Percentiles rank a stretch among this genome's conserved stretches.
Conservation (phyloP, 1,140 invertebrate genomes). For the Hylaeus anthracinus region DNA sequence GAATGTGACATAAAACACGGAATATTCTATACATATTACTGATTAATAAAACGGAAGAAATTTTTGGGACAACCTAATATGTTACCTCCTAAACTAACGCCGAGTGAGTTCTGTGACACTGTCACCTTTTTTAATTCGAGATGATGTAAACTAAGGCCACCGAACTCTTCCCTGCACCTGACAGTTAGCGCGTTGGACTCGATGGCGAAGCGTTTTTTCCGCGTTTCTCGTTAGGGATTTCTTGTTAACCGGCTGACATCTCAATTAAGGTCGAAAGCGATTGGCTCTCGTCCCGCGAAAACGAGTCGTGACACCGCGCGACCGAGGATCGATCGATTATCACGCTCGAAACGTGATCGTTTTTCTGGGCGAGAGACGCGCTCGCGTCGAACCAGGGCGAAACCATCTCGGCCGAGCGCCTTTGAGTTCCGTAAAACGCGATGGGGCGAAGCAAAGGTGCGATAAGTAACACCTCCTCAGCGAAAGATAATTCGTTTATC, state of each 20-base stretch:
- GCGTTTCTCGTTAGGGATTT: slow-evolving; percentile 48
- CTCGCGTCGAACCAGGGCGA: neutral
- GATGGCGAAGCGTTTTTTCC: slow-evolving; percentile 5
- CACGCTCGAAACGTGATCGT: slow-evolving; percentile 36
- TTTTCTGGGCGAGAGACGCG: slow-evolving; percentile 29
- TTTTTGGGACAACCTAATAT: too few species aligned
- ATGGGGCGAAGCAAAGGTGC: too few species aligned
- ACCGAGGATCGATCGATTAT: slow-evolving; percentile 40
- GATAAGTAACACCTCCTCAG: slow-evolving; percentile 3
- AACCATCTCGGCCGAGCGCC: neutral
- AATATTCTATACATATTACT: too few species aligned
- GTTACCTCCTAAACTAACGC: too few species aligned
- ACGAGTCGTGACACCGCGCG: slow-evolving; percentile 47
- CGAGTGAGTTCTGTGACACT: too few species aligned
- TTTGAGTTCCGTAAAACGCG: neutral
- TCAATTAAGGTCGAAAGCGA: slow-evolving; percentile 52
- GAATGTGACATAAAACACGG: too few species aligned
- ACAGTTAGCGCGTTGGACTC: too few species aligned
- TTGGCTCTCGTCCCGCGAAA: neutral
- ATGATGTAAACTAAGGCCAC: too few species aligned
- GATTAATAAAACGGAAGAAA: too few species aligned
- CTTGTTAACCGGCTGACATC: slow-evolving; percentile 56
- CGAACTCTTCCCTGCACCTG: too few species aligned
- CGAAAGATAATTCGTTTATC: slow-evolving; percentile 36
- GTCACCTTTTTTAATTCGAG: too few species aligned